Percentiles rank a stretch among this genome's conserved stretches.
These are phyloP conservation scores for Muscina levida DNA, from an alignment of 2,888 invertebrate genomes.

Conservation along the genomic window DNA sequence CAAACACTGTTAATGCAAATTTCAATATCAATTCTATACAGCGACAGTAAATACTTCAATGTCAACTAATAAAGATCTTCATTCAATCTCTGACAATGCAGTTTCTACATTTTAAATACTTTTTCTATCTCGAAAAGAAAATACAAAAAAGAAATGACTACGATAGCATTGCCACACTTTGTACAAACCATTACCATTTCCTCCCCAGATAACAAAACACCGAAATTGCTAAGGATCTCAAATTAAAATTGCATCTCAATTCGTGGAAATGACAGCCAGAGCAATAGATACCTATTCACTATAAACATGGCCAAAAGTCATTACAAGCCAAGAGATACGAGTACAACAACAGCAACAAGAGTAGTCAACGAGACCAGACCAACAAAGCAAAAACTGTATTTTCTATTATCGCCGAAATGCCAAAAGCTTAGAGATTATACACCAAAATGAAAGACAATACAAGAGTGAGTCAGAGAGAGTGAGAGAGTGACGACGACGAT, in stretches of 20 bases:
- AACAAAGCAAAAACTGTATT: not conserved
- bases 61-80: not conserved
- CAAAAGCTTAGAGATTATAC: conserved; percentile 59
- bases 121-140: not conserved
- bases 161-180: conserved; percentile 16
- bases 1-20: no score
- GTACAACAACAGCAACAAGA: not conserved
- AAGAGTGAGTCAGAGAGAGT: no score
- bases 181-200: conserved; percentile 16
- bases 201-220: conserved; percentile 2
- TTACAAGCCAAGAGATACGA: conserved; percentile 13
- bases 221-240: conserved; percentile 18
- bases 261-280: no score
- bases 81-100: conserved; percentile 8
- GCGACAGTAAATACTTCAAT: no score
- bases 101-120: conserved; percentile 11
- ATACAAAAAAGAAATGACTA: not conserved
- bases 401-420: conserved; percentile 55
- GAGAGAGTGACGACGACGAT: no score
- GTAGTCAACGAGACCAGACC: not conserved
- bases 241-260: conserved; percentile 57
- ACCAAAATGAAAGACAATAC: no score
- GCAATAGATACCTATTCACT: conserved; percentile 9
- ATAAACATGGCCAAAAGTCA: conserved; percentile 20
- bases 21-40: no score